These are phyloP conservation scores for Tauraco hartlaubi DNA, from an alignment of 2,797 vertebrate species.

Conservation along the genomic window DNA sequence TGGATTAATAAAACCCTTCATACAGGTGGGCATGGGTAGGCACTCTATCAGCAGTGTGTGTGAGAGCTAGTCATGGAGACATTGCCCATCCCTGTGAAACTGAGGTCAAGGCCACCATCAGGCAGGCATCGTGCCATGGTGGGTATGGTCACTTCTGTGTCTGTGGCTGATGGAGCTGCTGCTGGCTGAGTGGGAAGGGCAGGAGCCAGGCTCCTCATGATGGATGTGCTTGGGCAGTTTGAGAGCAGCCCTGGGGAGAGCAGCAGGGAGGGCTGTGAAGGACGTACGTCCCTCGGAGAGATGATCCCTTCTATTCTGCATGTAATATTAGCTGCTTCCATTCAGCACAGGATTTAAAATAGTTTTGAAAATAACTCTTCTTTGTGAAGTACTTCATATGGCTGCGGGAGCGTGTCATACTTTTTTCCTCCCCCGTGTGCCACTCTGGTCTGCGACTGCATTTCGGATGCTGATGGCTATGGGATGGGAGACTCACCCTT, in stretches of 20 bases:
- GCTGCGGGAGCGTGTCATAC: rapidly evolving
- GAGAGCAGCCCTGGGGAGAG: neutral
- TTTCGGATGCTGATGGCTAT: neutral
- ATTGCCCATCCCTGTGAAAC: neutral
- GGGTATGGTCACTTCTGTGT: neutral
- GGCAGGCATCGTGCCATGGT: rapidly evolving
- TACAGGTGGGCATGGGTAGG: too few species aligned
- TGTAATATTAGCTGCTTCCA: neutral
- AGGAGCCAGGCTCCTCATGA: rapidly evolving
- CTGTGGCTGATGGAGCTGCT: rapidly evolving
- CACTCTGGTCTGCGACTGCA: neutral
- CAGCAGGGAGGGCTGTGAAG: neutral
- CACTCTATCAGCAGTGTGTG: rapidly evolving
- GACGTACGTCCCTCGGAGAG: rapidly evolving
- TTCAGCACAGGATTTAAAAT: neutral
- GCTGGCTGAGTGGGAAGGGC: rapidly evolving
- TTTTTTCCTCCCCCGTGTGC: neutral
- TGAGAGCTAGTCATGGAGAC: neutral
- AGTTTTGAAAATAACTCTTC: neutral
- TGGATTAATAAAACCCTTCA: neutral
- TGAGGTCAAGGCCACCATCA: neutral
- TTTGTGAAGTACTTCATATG: neutral
- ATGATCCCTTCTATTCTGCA: neutral
- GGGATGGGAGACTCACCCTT: neutral
- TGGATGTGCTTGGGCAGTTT: neutral